These are phyloP conservation scores for Orientallactaga bullata DNA, from an alignment of 2,113 vertebrate species.

Conservation along the genomic window DNA sequence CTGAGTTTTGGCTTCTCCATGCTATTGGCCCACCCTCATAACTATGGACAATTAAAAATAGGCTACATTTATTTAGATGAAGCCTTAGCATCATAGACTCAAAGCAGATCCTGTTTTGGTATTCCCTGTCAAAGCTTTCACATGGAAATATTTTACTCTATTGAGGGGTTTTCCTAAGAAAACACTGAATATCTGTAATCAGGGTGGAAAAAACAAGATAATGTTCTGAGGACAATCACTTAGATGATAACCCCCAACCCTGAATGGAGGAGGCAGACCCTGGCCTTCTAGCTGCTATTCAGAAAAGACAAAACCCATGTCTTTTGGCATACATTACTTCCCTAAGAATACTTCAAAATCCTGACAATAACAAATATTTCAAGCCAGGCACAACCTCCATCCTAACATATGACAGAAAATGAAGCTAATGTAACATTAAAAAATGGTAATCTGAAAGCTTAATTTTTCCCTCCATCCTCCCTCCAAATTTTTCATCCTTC, in stretches of 20 bases:
- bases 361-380: not conserved
- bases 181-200: slow-evolving; percentile 66
- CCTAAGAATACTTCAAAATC: not conserved
- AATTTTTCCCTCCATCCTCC: not conserved
- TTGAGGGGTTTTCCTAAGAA: slow-evolving; percentile 17
- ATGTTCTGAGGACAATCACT: slow-evolving; percentile 48
- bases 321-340: not conserved
- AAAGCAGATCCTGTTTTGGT: slow-evolving; percentile 11
- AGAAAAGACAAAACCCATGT: not conserved
- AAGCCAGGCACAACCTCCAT: slow-evolving; percentile 29
- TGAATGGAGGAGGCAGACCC: not conserved
- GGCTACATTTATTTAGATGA: slow-evolving; percentile 38
- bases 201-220: slow-evolving; percentile 51
- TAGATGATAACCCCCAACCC: not conserved
- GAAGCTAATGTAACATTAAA: not conserved
- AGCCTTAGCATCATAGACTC: not conserved
- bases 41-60: not conserved
- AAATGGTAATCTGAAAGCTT: not conserved
- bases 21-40: not conserved
- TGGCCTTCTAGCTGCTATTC: not conserved
- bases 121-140: slow-evolving; percentile 51
- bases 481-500: not conserved
- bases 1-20: not conserved
- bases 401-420: slow-evolving; percentile 13
- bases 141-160: slow-evolving; percentile 46